These are phyloP conservation scores for Telmatherina bonti DNA, from an alignment of 2,797 vertebrate species.

Conservation along the genomic window DNA sequence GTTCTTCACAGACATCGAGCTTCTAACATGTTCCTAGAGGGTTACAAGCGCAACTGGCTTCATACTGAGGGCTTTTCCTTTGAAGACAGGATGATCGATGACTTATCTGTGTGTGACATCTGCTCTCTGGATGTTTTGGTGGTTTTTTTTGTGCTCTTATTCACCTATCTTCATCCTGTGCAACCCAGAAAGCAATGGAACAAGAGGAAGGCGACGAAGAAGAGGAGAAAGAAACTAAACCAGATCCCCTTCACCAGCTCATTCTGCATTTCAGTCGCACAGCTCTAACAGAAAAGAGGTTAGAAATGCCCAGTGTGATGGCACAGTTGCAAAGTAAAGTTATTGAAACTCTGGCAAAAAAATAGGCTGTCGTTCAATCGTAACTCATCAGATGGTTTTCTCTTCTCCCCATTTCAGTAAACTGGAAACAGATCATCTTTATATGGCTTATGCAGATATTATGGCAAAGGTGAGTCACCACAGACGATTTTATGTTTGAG, in stretches of 20 bases:
- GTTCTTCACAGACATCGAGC: slow-evolving; percentile 87
- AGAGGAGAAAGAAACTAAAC: slow-evolving; percentile 90
- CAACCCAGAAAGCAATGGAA: slow-evolving; percentile 86
- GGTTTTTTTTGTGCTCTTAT: background rate
- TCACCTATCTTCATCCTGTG: slow-evolving; percentile 10
- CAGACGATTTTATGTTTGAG: slow-evolving; percentile 4
- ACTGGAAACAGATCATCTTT: slow-evolving; percentile 93
- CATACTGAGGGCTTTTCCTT: slow-evolving; percentile 91
- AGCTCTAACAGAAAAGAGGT: slow-evolving; percentile 94
- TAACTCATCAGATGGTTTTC: background rate
- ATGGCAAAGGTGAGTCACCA: slow-evolving; percentile 91
- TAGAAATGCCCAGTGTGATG: slow-evolving; percentile 15
- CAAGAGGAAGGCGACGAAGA: slow-evolving; percentile 93
- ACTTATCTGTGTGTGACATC: slow-evolving; percentile 88
- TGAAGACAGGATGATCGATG: slow-evolving; percentile 95
- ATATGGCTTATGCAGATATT: slow-evolving; percentile 96
- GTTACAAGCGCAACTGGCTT: slow-evolving; percentile 92
- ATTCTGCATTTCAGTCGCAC: slow-evolving; percentile 97
- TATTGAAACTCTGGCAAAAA: background rate
- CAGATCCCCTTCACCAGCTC: slow-evolving; percentile 94
- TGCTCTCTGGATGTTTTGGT: background rate
- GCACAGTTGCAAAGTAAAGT: background rate
- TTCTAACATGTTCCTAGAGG: slow-evolving; percentile 96
- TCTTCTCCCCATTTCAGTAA: slow-evolving; percentile 81
- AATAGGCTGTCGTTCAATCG: background rate